A percentile compares a stretch with the other conserved stretches of the same genome.
Conservation (phyloP, 2,888 invertebrate species). For the Drosophila flavopinicola region DNA sequence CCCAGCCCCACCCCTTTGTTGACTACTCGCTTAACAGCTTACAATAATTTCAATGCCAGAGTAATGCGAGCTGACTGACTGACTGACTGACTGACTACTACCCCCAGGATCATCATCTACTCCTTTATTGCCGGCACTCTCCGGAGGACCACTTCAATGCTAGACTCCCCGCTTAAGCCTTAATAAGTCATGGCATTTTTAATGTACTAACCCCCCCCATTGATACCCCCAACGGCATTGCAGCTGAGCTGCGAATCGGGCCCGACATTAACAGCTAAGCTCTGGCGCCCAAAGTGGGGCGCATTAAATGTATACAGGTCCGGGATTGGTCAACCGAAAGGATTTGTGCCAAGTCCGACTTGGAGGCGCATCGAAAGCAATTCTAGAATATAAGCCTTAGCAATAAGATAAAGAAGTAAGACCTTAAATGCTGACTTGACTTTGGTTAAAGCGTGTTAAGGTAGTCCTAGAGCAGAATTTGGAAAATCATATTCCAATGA, state of each 20-base stretch:
- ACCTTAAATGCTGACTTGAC: too few species aligned
- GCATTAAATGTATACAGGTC: background rate
- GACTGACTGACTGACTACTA: background rate
- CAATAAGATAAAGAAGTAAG: too few species aligned
- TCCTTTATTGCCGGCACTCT: slow-evolving; percentile 6
- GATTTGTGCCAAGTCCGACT: too few species aligned
- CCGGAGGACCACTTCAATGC: slow-evolving; percentile 22
- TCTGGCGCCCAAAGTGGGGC: slow-evolving; percentile 32
- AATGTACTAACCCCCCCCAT: slow-evolving; percentile 25
- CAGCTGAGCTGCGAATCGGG: background rate
- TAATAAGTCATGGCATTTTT: slow-evolving; percentile 51
- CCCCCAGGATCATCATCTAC: background rate
- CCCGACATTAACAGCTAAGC: background rate
- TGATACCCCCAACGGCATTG: slow-evolving; percentile 16
- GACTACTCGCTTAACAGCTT: slow-evolving; percentile 57
- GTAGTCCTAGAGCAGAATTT: too few species aligned
- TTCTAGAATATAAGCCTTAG: too few species aligned
- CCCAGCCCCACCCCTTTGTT: slow-evolving; percentile 1
- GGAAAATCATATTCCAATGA: too few species aligned
- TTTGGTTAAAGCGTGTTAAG: too few species aligned
- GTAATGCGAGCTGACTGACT: slow-evolving; percentile 22
- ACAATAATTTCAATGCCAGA: slow-evolving; percentile 66
- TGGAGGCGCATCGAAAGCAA: too few species aligned
- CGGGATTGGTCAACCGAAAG: too few species aligned
- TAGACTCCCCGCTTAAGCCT: slow-evolving; percentile 35